Evolutionary conservation across 1,140 invertebrate genomes (phyloP).

Genomic region (Drosophila albomicans): DNA sequence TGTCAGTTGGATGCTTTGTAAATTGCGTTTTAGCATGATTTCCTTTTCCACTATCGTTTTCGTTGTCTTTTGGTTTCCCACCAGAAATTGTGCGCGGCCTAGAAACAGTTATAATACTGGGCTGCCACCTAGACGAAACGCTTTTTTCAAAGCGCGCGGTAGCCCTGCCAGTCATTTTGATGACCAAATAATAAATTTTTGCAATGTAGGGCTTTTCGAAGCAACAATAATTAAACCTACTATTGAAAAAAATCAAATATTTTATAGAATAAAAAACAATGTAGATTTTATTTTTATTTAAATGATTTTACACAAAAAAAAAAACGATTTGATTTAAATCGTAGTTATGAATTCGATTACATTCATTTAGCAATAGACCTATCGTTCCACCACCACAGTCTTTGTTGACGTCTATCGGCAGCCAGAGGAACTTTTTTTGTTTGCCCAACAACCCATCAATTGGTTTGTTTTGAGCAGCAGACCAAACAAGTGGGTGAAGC

Average conservation of each 20-base stretch:
- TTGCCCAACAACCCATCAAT: conserved; percentile 4
- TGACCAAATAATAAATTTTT: background rate
- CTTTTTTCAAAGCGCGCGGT: conserved; percentile 40
- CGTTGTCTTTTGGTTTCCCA: background rate
- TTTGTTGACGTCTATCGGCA: conserved; percentile 4
- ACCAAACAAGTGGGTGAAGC: conserved; percentile 27
- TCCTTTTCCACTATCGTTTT: too few relatives aligned
- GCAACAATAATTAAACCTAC: background rate
- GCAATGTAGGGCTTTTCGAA: too few relatives aligned
- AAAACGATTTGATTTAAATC: too few relatives aligned
- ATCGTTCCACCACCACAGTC: conserved; percentile 32
- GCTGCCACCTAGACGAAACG: conserved; percentile 35
- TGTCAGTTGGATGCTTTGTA: conserved; percentile 58
- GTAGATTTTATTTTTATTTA: too few relatives aligned
- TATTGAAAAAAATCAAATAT: background rate
- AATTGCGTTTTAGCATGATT: conserved; percentile 57
- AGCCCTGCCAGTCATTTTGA: conserved; percentile 28
- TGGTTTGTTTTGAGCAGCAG: conserved; percentile 35
- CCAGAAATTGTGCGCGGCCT: background rate
- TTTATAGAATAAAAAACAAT: background rate
- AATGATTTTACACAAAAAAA: too few relatives aligned
- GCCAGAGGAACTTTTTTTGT: conserved; percentile 12
- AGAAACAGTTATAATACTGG: conserved; percentile 44
- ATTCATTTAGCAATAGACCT: too few relatives aligned
- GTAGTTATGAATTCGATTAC: too few relatives aligned